A percentile compares a stretch with the other conserved stretches of the same genome.
phyloP scores from a whole-genome alignment of 2,888 invertebrate species.

The Gasteruption jaculator region DNA sequence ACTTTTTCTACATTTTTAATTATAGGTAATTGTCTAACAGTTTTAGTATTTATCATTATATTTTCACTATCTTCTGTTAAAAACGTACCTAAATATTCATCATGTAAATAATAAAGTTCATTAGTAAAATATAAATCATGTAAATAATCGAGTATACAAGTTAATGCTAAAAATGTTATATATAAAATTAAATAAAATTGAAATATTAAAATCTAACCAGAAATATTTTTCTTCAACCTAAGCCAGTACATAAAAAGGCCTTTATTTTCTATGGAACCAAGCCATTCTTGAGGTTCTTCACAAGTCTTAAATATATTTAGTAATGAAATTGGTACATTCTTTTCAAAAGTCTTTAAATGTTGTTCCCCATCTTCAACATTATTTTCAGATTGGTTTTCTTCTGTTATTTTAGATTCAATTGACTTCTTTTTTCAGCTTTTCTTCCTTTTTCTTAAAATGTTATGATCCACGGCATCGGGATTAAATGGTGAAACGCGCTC shows the following conservation, averaged over 20 bases:
- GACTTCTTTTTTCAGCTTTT: too few relatives aligned
- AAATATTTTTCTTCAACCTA: slow-evolving; percentile 7
- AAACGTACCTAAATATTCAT: too few relatives aligned
- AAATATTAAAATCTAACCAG: slow-evolving; percentile 10
- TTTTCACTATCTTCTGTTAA: too few relatives aligned
- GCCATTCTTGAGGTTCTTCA: slow-evolving; percentile 6
- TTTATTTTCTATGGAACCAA: background rate
- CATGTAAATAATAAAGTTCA: too few relatives aligned
- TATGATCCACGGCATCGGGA: background rate
- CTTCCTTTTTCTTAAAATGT: too few relatives aligned
- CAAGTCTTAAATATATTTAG: slow-evolving; percentile 2
- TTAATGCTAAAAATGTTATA: background rate
- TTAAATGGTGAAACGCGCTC: too few relatives aligned
- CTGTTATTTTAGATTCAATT: background rate
- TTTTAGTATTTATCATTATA: too few relatives aligned
- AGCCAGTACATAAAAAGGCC: slow-evolving; percentile 8
- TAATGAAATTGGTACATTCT: slow-evolving; percentile 1
- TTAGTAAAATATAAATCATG: slow-evolving; percentile 1
- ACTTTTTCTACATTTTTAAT: too few relatives aligned
- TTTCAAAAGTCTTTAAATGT: slow-evolving; percentile 8
- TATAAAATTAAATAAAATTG: background rate
- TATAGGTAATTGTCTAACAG: too few relatives aligned
- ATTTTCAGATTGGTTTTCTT: background rate
- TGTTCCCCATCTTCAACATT: background rate
- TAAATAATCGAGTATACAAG: too few relatives aligned